These are phyloP conservation scores for Coluber constrictor DNA, from an alignment of 2,797 vertebrate genomes.

Conservation along the genomic window DNA sequence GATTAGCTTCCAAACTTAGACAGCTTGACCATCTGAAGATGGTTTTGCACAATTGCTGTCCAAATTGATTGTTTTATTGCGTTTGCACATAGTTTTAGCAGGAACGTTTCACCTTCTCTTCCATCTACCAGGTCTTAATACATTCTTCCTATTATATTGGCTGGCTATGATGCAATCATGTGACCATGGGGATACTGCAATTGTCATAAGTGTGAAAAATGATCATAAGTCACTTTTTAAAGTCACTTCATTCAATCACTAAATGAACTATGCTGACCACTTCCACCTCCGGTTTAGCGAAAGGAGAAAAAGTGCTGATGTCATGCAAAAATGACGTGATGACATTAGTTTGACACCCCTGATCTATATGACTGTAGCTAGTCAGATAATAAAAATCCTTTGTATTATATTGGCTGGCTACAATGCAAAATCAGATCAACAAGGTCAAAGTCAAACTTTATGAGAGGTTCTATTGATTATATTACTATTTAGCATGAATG, in stretches of 20 bases:
- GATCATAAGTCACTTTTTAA: too few relatives aligned
- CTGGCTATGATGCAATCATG: too few relatives aligned
- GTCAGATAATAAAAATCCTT: background rate
- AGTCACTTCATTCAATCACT: too few relatives aligned
- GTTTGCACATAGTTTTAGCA: background rate
- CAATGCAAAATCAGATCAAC: background rate
- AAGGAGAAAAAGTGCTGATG: too few relatives aligned
- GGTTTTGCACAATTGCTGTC: background rate
- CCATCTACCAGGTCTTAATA: background rate
- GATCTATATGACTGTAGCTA: background rate
- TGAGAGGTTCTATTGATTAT: constrained; percentile 7
- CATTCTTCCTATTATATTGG: too few relatives aligned
- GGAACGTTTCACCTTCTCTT: background rate
- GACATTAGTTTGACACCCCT: too few relatives aligned
- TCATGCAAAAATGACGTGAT: too few relatives aligned
- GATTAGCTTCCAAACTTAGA: background rate
- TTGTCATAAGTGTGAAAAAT: too few relatives aligned
- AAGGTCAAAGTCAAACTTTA: background rate
- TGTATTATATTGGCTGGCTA: background rate
- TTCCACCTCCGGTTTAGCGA: too few relatives aligned
- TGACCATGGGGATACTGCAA: too few relatives aligned
- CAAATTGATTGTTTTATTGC: background rate
- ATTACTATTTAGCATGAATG: constrained; percentile 10
- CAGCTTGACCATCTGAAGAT: background rate
- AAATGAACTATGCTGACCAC: too few relatives aligned